Evolutionary conservation across 2,888 invertebrate species (phyloP).

Genomic region (Drosophila flavopinicola): DNA sequence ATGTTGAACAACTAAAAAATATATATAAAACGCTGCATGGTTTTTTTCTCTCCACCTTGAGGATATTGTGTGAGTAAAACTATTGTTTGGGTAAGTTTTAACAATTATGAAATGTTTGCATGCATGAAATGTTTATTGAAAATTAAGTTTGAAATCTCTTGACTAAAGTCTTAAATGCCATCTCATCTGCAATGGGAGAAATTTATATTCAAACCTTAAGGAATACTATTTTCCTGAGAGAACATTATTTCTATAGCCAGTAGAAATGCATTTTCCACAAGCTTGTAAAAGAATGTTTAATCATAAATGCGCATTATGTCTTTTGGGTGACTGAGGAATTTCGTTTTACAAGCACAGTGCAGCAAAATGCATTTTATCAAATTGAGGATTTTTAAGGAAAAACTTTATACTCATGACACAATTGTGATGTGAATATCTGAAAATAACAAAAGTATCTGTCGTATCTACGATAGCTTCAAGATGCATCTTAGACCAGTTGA

Average conservation of each 20-base stretch:
- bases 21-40: not conserved
- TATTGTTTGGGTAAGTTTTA: not conserved
- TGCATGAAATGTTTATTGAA: not conserved
- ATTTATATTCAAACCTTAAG: not conserved
- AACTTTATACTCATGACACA: too few species aligned
- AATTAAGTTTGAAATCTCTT: not conserved
- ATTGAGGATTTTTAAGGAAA: too few species aligned
- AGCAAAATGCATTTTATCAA: too few species aligned
- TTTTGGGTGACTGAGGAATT: not conserved
- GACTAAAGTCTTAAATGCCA: not conserved
- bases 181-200: too few species aligned
- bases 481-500: not conserved
- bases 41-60: not conserved
- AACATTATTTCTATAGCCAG: not conserved
- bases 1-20: slow-evolving; percentile 54
- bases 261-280: not conserved
- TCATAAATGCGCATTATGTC: not conserved
- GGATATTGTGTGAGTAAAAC: not conserved
- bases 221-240: not conserved
- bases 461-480: too few species aligned
- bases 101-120: not conserved
- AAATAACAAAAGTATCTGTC: not conserved
- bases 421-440: too few species aligned
- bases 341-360: not conserved
- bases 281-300: not conserved